Evolutionary conservation across 2,797 vertebrate species (phyloP), one percentile per base, ranked within the genome.

Genomic region (Oryzias dopingdopingensis): DNA sequence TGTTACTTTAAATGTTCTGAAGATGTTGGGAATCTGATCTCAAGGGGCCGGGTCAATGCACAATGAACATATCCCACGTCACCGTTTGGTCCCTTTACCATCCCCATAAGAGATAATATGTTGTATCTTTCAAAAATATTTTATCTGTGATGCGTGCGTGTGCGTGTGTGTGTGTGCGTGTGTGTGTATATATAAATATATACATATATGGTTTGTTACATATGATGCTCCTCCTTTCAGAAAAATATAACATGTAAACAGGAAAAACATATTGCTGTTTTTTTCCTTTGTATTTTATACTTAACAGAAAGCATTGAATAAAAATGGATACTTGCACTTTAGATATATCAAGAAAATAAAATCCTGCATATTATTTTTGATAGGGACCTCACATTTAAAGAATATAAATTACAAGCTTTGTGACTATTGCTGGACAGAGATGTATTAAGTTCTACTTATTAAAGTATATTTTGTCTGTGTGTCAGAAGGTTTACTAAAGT

Each of bases 351-450:
- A 89, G 89, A 90, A 89, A 90, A 85, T 77, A 84, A 90, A 91
- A 90, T 89, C 89, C 91, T 87, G 92, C 91, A 92, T 93, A 92
- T 92, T 93, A 93, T 93, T 93, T 93, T 93, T 93, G 90, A 93
- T 93, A 93, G 91, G 89, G 91, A 92, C 91, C 90, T 92, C 90
- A 92, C 91, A 87, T 90, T 92, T 85, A 88, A 90, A 90, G 85
- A 90, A 80, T 90, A 90, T 91, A 90, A 86, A 89, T 87, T 91
- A 86, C 88, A 90, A 87, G 88, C 91, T 91, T 92, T 92, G 89
- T 92, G 90, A 88, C 88, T 88, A 90, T 92, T 92, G 91, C 91
- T 91, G 90, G 90, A 89, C 87, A 92, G 87, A 91, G 87, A 91
- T 91, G 90, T 91, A 86, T 85, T 88, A 77, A 91, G 88, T 91